Evolutionary conservation across 2,797 vertebrate species (phyloP).

Genomic region (Knipowitschia caucasica): DNA sequence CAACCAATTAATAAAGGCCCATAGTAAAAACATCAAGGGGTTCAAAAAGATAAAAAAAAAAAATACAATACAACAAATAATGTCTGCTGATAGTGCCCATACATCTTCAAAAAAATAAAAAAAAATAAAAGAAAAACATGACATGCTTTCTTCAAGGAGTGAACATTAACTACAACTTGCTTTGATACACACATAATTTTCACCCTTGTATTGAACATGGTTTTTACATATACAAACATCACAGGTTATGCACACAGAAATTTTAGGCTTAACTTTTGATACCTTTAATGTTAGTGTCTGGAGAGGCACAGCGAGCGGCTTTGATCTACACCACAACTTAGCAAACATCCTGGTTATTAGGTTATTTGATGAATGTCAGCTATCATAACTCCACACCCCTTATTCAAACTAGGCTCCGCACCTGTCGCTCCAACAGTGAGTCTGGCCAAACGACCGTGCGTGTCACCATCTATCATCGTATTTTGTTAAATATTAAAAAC

Average conservation of each 20-base stretch:
- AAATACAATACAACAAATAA: no score
- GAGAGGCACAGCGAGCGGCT: conserved; percentile 38
- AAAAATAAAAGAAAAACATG: no score
- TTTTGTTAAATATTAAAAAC: conserved; percentile 21
- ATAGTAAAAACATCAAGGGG: no score
- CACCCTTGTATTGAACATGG: no score
- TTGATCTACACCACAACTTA: conserved; percentile 55
- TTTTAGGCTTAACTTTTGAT: conserved; percentile 21
- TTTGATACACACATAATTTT: no score
- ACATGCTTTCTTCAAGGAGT: no score
- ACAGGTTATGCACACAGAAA: neutral
- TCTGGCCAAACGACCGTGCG: conserved; percentile 12
- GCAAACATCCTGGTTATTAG: conserved; percentile 76
- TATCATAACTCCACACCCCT: conserved; percentile 59
- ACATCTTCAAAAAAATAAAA: no score
- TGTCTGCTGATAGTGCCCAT: no score
- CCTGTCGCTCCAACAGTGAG: conserved; percentile 23
- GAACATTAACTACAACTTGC: no score
- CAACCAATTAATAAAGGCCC: no score
- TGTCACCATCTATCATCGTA: conserved; percentile 32
- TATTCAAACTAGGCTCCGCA: conserved; percentile 61
- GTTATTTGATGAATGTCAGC: conserved; percentile 54
- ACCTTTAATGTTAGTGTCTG: conserved; percentile 26
- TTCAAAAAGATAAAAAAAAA: no score
- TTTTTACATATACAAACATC: conserved; percentile 36